Conservation (phyloP, 35 echinoderm and acorn worm species). For the Apostichopus parvimensis region DNA sequence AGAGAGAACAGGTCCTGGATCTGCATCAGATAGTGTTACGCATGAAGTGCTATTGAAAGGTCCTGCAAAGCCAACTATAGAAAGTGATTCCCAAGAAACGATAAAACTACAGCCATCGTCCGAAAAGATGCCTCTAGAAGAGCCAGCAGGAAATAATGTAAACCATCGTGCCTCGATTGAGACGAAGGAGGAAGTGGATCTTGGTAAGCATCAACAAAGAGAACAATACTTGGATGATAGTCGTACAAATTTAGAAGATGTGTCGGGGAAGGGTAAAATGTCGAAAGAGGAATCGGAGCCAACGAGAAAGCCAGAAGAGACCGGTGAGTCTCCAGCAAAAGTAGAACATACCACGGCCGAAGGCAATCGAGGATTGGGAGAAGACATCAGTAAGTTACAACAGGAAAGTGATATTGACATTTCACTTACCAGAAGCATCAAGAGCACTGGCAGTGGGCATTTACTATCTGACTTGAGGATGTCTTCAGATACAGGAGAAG, state of each 20-base stretch:
- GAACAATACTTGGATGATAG: not conserved
- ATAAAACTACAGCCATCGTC: too few species aligned
- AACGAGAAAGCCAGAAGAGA: not conserved
- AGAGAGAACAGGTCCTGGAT: not conserved
- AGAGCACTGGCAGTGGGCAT: not conserved
- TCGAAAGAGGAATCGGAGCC: not conserved
- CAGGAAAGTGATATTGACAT: not conserved
- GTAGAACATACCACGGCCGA: not conserved
- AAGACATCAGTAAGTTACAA: not conserved
- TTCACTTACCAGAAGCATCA: not conserved
- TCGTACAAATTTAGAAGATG: not conserved
- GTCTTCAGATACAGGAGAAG: constrained; percentile 8
- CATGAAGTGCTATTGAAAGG: not conserved
- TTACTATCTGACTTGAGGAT: constrained; percentile 22
- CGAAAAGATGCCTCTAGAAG: too few species aligned
- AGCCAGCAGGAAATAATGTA: too few species aligned
- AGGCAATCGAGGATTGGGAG: not conserved
- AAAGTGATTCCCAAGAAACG: too few species aligned
- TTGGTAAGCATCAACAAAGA: not conserved
- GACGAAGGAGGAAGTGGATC: not conserved
- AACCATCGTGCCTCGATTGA: too few species aligned
- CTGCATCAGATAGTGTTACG: not conserved
- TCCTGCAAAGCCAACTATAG: too few species aligned
- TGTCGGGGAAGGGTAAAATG: not conserved
- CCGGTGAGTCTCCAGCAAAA: not conserved